Percentiles rank a stretch among this genome's conserved stretches.
Evolutionary conservation across 2,113 vertebrate species (phyloP).

Genomic region (human (Homo sapiens)): GRCh38 chr4:110110501-110111000

Average conservation of each 20-base stretch:
- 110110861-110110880: neutral
- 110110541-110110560: too few species aligned
- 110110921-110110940: neutral
- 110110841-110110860: neutral
- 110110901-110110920: neutral
- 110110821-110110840: neutral
- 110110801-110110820: neutral
- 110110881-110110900: neutral
- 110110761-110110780: neutral
- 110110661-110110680: too few species aligned
- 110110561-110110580: too few species aligned
- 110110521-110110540: too few species aligned
- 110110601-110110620: too few species aligned
- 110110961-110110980: constrained; percentile 53
- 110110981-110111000: neutral
- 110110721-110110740: constrained; percentile 7
- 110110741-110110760: constrained; percentile 19
- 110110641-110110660: too few species aligned
- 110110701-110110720: neutral
- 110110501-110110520: too few species aligned
- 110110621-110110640: too few species aligned
- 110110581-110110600: too few species aligned
- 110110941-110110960: constrained; percentile 1
- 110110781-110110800: neutral
- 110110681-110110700: too few species aligned